These are phyloP conservation scores for Rhabdomys dilectus DNA, from an alignment of 2,113 vertebrate species.

Conservation along the genomic window DNA sequence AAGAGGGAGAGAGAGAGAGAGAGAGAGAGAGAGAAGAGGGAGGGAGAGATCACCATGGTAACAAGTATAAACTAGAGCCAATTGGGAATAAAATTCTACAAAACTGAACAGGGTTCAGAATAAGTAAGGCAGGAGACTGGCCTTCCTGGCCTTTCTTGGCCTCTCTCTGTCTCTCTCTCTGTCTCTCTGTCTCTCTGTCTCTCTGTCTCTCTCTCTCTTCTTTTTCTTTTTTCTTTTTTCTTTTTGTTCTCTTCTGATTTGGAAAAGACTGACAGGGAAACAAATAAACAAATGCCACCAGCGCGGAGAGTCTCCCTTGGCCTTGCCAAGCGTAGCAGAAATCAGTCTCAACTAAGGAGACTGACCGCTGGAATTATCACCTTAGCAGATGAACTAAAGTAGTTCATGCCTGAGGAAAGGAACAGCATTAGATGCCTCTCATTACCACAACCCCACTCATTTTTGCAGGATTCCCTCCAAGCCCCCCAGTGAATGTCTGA, in stretches of 20 bases:
- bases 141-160: neutral
- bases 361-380: neutral
- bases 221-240: no score
- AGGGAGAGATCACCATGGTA: constrained; percentile 25
- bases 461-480: neutral
- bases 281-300: neutral
- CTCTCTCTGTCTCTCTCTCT: no score
- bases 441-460: no score
- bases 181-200: no score
- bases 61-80: constrained; percentile 43
- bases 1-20: no score
- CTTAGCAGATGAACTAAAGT: neutral
- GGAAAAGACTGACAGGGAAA: neutral
- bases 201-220: no score
- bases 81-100: neutral
- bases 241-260: neutral
- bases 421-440: neutral
- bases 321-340: neutral
- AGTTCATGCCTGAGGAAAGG: neutral
- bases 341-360: neutral
- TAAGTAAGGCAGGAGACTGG: neutral
- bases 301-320: neutral
- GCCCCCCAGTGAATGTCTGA: neutral
- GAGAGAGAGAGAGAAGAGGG: no score
- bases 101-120: neutral